Evolutionary conservation across 2,888 invertebrate genomes (phyloP).

Genomic region (Oscheius onirici): DNA sequence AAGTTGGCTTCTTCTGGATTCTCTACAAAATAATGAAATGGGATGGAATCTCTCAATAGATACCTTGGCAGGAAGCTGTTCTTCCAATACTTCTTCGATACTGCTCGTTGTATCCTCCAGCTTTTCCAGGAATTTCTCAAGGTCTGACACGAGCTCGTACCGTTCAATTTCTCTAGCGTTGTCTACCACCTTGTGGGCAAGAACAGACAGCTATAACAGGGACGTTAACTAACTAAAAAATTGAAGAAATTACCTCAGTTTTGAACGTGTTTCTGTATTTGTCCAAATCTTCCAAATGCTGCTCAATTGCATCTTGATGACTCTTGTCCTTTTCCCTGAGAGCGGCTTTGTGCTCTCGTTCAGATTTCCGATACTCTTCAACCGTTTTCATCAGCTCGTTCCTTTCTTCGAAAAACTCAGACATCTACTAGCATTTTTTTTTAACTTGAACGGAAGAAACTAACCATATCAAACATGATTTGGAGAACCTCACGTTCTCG

Average conservation of each 20-base stretch:
- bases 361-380: not conserved
- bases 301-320: not conserved
- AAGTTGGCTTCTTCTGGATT: not conserved
- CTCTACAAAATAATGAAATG: slow-evolving; percentile 6
- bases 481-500: not conserved
- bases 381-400: not conserved
- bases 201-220: not conserved
- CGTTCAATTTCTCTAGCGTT: not conserved
- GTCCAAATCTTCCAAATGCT: not conserved
- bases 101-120: not conserved
- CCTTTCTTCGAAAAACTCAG: not conserved
- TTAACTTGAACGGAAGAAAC: not conserved
- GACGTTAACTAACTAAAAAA: too few species aligned
- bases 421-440: not conserved
- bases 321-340: not conserved
- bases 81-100: not conserved
- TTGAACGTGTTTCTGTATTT: not conserved
- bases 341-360: not conserved
- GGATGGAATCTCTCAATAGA: not conserved
- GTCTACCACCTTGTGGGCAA: not conserved
- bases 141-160: not conserved
- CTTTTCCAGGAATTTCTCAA: not conserved
- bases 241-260: not conserved
- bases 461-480: slow-evolving; percentile 1
- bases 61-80: not conserved